Percentiles rank a stretch among this genome's conserved stretches.
Conservation (phyloP, 2,888 invertebrate genomes). For the Andrena hattorfiana region DNA sequence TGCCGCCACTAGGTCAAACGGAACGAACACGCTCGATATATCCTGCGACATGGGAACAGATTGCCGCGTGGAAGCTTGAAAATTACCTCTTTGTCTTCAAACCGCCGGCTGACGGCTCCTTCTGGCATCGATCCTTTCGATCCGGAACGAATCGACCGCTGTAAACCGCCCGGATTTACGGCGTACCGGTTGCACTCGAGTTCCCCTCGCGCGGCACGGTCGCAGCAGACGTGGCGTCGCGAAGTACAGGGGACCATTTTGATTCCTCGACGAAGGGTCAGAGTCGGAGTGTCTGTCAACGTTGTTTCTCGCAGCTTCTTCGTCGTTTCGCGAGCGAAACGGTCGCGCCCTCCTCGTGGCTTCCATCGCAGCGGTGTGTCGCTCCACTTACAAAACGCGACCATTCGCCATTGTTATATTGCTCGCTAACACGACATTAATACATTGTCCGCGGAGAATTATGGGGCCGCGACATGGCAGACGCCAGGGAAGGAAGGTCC, state of each 20-base stretch:
- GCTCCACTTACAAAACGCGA: conserved; percentile 65
- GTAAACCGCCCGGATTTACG: conserved; percentile 39
- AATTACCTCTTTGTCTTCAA: conserved; percentile 49
- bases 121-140: conserved; percentile 18
- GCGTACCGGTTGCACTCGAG: not conserved
- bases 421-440: conserved; percentile 82
- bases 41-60: conserved; percentile 19
- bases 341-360: conserved; percentile 21
- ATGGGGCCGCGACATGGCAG: conserved; percentile 78
- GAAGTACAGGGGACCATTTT: no score
- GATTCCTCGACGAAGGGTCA: no score
- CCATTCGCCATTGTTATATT: conserved; percentile 79
- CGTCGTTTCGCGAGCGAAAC: conserved; percentile 6
- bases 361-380: conserved; percentile 33
- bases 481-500: conserved; percentile 37
- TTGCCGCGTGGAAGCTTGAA: conserved; percentile 8
- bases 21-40: conserved; percentile 65
- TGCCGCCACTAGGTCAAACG: conserved; percentile 70
- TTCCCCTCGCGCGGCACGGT: not conserved
- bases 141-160: conserved; percentile 45
- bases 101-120: not conserved
- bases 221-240: no score
- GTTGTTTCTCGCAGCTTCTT: conserved; percentile 11
- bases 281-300: conserved; percentile 9
- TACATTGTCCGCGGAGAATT: conserved; percentile 78